Base-by-base conservation (phyloP, 1,140 invertebrate genomes). In the Venturia canescens region DNA sequence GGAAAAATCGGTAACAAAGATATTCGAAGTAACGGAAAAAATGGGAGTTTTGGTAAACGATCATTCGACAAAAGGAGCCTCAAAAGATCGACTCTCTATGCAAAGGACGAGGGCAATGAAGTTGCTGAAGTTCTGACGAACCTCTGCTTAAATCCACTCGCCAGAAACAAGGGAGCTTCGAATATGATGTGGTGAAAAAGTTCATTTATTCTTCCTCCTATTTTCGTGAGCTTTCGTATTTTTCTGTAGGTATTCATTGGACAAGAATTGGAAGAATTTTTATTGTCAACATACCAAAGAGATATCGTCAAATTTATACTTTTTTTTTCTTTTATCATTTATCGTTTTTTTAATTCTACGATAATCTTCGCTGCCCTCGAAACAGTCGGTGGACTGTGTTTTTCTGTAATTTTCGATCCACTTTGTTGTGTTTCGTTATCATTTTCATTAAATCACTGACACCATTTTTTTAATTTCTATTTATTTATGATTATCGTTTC, bases 141-240 rank as follows among this genome's bases (percentile, higher is more conserved):
- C 76, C 83, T 92, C 23, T 91, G 90, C 53, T 79, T 92, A 66
- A 92, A 91, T 87, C 90, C 91, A 13, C 75, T 92, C 15, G 90
- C 90, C 2, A 85, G 89, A 50, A 88, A 80, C 38, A 88, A 89
- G 79, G 81, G 84, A 21, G 86, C 89, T 60, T 83, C 87, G 0
- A 89, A 89, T 76, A 92, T 92, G 89, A 91, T 92, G 44, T 92
- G 91, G 91, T 92, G 26, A 89, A 15, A 63, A 7, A n/a, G n/a
- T n/a, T n/a, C n/a, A n/a, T 1, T 63, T 6, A 63, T 5, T 63
- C 4, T 63, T 63, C 21, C 57, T 23, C 16, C 44, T 26, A 31
- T 38, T 9, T 11, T 7, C 60, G 16, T 70, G 48, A 34, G 38
- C 13, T 53, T 79, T 69, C 66, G 72, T 63, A 48, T 77, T 44